Evolutionary conservation across 2,888 invertebrate species (phyloP).

Genomic region (Habrosyne pyritoides): DNA sequence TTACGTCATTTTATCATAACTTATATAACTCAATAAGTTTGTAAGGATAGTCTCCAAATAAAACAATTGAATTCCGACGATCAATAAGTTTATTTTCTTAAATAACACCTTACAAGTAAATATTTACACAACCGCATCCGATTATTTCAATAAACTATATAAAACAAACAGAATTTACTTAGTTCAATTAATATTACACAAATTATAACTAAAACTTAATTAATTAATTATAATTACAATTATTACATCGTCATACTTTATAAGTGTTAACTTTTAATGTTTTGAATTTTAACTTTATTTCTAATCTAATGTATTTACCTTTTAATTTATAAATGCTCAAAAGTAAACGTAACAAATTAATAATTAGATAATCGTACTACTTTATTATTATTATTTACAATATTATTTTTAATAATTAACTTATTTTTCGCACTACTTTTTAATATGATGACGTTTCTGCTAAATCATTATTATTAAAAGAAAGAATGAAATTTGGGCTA

Average conservation of each 20-base stretch:
- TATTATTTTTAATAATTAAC: conserved; percentile 33
- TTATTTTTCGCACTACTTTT: conserved; percentile 11
- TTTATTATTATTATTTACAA: conserved; percentile 19
- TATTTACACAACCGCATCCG: conserved; percentile 69
- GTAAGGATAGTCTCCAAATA: too few relatives aligned
- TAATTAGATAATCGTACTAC: neutral
- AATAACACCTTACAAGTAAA: conserved; percentile 54
- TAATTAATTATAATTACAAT: conserved; percentile 21
- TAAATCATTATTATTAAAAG: too few relatives aligned
- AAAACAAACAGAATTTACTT: conserved; percentile 20
- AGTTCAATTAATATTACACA: conserved; percentile 10
- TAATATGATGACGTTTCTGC: neutral
- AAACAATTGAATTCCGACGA: conserved; percentile 47
- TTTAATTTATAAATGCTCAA: conserved; percentile 36
- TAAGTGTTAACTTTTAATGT: conserved; percentile 54
- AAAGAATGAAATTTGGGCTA: too few relatives aligned
- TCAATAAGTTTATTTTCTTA: conserved; percentile 73
- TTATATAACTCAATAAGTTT: too few relatives aligned
- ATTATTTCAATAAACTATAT: conserved; percentile 24
- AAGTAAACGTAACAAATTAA: conserved; percentile 27
- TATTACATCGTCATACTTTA: conserved; percentile 48
- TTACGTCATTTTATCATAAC: too few relatives aligned
- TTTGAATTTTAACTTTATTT: conserved; percentile 34
- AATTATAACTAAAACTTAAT: neutral
- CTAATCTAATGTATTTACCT: conserved; percentile 34